Conservation (phyloP, 2,888 invertebrate species). For the Phalera bucephala region DNA sequence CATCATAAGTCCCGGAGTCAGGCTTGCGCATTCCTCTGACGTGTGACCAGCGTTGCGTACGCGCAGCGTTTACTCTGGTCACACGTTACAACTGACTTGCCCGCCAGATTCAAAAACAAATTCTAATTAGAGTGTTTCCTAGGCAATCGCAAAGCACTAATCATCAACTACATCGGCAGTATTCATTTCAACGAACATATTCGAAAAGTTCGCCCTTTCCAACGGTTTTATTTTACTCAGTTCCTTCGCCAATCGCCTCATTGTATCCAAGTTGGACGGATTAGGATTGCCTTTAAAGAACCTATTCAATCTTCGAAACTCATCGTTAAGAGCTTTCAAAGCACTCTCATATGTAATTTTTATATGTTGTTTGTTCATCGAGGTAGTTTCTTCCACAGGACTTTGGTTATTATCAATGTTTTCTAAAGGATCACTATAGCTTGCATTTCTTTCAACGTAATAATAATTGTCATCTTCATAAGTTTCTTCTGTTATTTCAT, state of each 20-base stretch:
- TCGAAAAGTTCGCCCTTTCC: slow-evolving; percentile 9
- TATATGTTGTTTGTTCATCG: slow-evolving; percentile 6
- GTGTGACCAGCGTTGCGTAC: no score
- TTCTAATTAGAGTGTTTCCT: no score
- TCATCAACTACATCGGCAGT: background rate
- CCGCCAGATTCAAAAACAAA: no score
- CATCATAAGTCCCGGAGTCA: no score
- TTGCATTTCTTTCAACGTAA: no score
- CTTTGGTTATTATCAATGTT: no score
- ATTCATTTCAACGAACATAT: slow-evolving; percentile 10
- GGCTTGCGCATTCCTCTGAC: no score
- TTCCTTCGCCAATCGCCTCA: slow-evolving; percentile 35
- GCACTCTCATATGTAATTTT: slow-evolving; percentile 12
- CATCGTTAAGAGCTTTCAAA: slow-evolving; percentile 33
- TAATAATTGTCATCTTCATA: slow-evolving; percentile 11
- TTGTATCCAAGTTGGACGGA: slow-evolving; percentile 33
- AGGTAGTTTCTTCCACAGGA: no score
- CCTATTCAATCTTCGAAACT: slow-evolving; percentile 39
- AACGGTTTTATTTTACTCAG: slow-evolving; percentile 37
- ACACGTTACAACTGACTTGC: no score
- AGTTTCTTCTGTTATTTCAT: slow-evolving; percentile 4
- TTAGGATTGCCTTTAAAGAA: slow-evolving; percentile 41
- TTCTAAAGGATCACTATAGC: no score
- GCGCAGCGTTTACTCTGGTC: no score
- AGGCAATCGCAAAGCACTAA: no score